These are phyloP conservation scores for Pachycephala philippinensis DNA, from an alignment of 2,113 vertebrate genomes.

Conservation along the genomic window DNA sequence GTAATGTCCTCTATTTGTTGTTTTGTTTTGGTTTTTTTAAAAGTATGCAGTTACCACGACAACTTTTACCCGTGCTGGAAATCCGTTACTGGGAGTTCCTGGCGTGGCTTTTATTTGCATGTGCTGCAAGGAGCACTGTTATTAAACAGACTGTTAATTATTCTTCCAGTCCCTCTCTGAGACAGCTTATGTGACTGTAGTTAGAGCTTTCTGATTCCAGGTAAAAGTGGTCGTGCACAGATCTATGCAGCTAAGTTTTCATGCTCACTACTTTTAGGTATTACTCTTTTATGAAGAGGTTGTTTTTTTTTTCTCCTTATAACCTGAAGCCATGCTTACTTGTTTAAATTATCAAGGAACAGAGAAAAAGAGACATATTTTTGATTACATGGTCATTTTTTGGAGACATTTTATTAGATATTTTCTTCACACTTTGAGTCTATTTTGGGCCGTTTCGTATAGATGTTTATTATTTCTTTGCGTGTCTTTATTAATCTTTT, in stretches of 20 bases:
- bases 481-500: not conserved
- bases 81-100: constrained; percentile 7
- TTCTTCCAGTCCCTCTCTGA: not conserved
- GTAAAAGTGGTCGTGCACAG: not conserved
- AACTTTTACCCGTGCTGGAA: not conserved
- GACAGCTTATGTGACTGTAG: not conserved
- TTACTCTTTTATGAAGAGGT: not conserved
- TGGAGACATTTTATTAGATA: not conserved
- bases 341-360: not conserved
- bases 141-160: constrained; percentile 53
- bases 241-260: not conserved
- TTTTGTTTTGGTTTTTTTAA: not conserved
- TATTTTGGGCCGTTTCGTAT: not conserved
- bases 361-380: not conserved
- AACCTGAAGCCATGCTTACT: not conserved
- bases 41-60: constrained; percentile 32
- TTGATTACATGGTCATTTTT: not conserved
- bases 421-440: not conserved
- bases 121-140: constrained; percentile 12
- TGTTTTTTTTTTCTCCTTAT: not conserved
- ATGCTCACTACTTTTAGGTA: not conserved
- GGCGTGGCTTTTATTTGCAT: not conserved
- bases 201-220: not conserved
- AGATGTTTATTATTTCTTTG: not conserved
- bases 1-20: not conserved